A percentile compares a stretch with the other conserved stretches of the same genome.
phyloP scores from a whole-genome alignment of 2,113 vertebrate species.

The Cyanoderma ruficeps region DNA sequence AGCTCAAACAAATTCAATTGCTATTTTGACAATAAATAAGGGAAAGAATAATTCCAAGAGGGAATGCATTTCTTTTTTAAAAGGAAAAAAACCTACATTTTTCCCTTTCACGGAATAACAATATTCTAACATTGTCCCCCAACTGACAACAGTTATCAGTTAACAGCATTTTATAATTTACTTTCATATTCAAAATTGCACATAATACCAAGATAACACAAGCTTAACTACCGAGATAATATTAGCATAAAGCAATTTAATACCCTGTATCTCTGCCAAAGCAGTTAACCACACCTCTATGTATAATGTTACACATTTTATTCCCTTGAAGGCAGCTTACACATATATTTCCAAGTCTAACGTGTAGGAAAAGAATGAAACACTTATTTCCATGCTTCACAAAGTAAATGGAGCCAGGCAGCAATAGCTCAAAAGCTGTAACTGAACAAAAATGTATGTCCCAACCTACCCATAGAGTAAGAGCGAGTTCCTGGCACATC shows the following conservation, averaged over 20 bases:
- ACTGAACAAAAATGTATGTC: not conserved
- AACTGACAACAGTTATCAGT: not conserved
- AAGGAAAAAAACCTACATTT: not conserved
- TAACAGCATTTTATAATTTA: not conserved
- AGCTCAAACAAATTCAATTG: not conserved
- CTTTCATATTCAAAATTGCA: not conserved
- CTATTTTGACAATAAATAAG: not conserved
- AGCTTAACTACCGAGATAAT: not conserved
- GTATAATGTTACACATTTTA: not conserved
- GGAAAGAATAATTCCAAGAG: not conserved
- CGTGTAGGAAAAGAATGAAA: not conserved
- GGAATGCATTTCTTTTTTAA: not conserved
- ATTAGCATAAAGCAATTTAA: constrained; percentile 23
- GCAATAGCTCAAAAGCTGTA: not conserved
- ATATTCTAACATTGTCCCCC: not conserved
- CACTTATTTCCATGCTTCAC: not conserved
- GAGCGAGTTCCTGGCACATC: rapidly evolving
- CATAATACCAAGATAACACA: not conserved
- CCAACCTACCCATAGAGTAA: rapidly evolving
- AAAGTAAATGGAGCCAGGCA: not conserved
- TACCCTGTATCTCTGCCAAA: not conserved
- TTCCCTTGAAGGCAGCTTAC: not conserved
- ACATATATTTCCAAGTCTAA: not conserved
- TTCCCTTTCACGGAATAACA: not conserved
- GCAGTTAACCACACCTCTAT: not conserved